Conservation (phyloP, 2,888 invertebrate genomes). For the Heteropelma amictum region DNA sequence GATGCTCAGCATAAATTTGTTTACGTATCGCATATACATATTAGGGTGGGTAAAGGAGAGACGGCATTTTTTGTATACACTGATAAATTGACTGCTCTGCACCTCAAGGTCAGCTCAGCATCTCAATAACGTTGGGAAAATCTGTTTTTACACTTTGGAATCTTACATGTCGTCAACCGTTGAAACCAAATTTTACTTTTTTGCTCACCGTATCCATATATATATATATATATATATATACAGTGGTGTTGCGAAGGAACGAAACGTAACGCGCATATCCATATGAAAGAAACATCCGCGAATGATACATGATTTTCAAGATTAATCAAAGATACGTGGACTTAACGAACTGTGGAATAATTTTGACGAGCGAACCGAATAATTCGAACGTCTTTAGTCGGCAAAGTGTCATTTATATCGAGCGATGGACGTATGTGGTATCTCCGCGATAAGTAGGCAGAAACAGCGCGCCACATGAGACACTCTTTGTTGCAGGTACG, state of each 20-base stretch:
- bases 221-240: not conserved
- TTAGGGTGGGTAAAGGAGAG: not conserved
- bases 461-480: too few relatives aligned
- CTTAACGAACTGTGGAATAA: constrained; percentile 29
- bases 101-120: constrained; percentile 21
- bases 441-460: constrained; percentile 10
- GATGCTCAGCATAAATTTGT: constrained; percentile 17
- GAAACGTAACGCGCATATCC: too few relatives aligned
- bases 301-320: constrained; percentile 37
- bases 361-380: constrained; percentile 46
- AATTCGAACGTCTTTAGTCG: constrained; percentile 33
- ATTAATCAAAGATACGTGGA: constrained; percentile 20
- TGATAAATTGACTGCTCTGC: constrained; percentile 2
- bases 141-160: not conserved
- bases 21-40: not conserved
- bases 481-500: too few relatives aligned
- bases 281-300: not conserved
- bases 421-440: constrained; percentile 25
- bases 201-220: too few relatives aligned
- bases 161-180: too few relatives aligned
- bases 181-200: too few relatives aligned
- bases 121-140: constrained; percentile 11
- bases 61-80: not conserved
- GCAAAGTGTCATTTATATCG: constrained; percentile 17
- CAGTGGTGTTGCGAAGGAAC: not conserved